Evolutionary conservation across 1,140 invertebrate species (phyloP).

Genomic region (Antheraea mylitta): DNA sequence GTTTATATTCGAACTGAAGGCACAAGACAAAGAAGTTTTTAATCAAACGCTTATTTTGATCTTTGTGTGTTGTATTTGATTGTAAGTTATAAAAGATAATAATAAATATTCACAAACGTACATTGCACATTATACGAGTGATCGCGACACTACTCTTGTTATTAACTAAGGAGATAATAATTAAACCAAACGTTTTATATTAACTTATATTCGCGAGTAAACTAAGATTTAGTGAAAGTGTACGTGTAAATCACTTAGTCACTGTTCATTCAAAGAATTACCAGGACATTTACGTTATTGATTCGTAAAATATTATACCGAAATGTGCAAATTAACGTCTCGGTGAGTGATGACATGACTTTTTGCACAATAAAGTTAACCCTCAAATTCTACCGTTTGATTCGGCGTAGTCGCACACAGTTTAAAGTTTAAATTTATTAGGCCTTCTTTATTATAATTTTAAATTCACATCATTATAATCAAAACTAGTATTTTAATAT

Average conservation of each 20-base stretch:
- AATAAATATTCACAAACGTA: neutral
- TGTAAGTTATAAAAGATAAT: neutral
- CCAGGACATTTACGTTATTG: neutral
- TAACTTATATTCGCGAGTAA: neutral
- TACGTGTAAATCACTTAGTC: neutral
- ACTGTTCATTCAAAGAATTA: neutral
- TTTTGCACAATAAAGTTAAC: no score
- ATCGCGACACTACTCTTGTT: constrained; percentile 9
- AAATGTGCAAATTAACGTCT: neutral
- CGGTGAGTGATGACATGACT: no score
- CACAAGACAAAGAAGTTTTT: neutral
- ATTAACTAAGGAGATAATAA: constrained; percentile 11
- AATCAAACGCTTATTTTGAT: neutral
- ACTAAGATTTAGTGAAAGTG: neutral
- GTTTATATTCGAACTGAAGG: neutral
- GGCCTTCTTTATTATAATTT: no score
- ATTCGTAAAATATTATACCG: neutral
- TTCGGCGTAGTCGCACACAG: no score
- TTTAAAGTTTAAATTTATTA: no score
- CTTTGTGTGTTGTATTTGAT: no score
- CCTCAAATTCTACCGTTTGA: no score
- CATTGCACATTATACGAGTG: constrained; percentile 1
- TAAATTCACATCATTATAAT: no score
- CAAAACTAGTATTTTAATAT: no score
- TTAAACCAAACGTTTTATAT: constrained; percentile 13